Evolutionary conservation across 1,140 invertebrate species (phyloP).

Genomic region (Bombus turneri): DNA sequence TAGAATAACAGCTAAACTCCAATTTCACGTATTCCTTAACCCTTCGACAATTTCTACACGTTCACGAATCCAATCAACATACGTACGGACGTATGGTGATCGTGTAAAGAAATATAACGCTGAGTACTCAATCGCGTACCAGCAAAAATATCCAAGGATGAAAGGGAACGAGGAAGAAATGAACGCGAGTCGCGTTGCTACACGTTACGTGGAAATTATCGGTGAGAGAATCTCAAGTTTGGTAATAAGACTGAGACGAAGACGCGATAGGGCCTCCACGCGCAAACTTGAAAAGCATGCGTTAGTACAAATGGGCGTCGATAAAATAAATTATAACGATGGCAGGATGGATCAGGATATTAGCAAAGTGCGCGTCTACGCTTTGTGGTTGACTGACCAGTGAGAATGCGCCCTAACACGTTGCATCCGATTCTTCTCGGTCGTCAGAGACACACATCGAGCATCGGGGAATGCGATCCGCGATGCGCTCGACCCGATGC

Average conservation of each 20-base stretch:
- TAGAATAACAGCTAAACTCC: neutral
- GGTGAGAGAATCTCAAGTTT: neutral
- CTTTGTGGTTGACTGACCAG: conserved; percentile 74
- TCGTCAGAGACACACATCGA: conserved; percentile 66
- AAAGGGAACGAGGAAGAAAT: conserved; percentile 14
- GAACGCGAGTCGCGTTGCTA: neutral
- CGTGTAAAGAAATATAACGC: too few species aligned
- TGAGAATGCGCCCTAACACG: conserved; percentile 76
- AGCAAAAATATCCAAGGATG: neutral
- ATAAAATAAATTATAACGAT: conserved; percentile 74
- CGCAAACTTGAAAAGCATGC: neutral
- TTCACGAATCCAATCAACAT: neutral
- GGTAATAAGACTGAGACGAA: neutral
- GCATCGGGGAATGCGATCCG: conserved; percentile 65
- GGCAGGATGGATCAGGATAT: conserved; percentile 73
- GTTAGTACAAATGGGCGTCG: conserved; percentile 53
- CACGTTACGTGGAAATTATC: conserved; percentile 44
- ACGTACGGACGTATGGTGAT: neutral
- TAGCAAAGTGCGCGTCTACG: conserved; percentile 67
- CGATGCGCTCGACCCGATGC: conserved; percentile 59
- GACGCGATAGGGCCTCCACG: neutral
- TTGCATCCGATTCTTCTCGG: conserved; percentile 71
- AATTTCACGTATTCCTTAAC: neutral
- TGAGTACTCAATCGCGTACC: neutral
- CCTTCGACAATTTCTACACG: neutral